Conservation (phyloP, 2,888 invertebrate species). For the Adela reaumurella region DNA sequence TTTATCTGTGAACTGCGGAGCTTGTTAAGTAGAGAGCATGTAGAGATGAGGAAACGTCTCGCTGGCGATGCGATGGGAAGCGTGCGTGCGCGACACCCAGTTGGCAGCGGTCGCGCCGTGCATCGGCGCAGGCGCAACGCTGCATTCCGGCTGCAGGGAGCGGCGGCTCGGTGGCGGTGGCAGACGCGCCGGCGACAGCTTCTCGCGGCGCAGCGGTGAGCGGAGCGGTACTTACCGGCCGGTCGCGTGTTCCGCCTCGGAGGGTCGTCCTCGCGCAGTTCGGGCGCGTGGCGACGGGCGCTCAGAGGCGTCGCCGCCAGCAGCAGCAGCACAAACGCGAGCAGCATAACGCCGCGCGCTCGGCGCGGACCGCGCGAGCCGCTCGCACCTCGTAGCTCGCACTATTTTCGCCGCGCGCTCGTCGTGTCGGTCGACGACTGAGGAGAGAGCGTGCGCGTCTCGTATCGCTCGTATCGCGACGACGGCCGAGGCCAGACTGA, state of each 20-base stretch:
- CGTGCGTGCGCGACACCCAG: not conserved
- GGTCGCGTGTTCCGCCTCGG: conserved; percentile 61
- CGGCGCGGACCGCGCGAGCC: conserved; percentile 15
- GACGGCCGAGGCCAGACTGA: conserved; percentile 49
- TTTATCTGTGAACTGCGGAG: no score
- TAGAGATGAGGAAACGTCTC: no score
- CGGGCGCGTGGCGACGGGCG: conserved; percentile 59
- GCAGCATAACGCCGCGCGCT: conserved; percentile 33
- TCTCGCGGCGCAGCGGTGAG: conserved; percentile 5
- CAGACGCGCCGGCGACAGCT: conserved; percentile 9
- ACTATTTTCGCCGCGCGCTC: conserved; percentile 45
- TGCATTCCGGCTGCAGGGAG: not conserved
- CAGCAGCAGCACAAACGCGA: conserved; percentile 33
- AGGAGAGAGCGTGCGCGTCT: conserved; percentile 24
- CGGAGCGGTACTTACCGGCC: conserved; percentile 57
- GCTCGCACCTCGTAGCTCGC: conserved; percentile 41
- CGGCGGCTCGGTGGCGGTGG: conserved; percentile 8
- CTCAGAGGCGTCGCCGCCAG: conserved; percentile 29
- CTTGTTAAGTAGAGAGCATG: no score
- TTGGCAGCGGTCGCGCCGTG: not conserved
- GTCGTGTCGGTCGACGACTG: conserved; percentile 23
- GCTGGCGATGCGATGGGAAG: not conserved
- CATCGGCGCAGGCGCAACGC: not conserved
- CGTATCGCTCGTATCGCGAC: conserved; percentile 30
- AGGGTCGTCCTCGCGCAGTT: conserved; percentile 64